phyloP scores from a whole-genome alignment of 2,888 invertebrate genomes.

The Parnassius orleans region DNA sequence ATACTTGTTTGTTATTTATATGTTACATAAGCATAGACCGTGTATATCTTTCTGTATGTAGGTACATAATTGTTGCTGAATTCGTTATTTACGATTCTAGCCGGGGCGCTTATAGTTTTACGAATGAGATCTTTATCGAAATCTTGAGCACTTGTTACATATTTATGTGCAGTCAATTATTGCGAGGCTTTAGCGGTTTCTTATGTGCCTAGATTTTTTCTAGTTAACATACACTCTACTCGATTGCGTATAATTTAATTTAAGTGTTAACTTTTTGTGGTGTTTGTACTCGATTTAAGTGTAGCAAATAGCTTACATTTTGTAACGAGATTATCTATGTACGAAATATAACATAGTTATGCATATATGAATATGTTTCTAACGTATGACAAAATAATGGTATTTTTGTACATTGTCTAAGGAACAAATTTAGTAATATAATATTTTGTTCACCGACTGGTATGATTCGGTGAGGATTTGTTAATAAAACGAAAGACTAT shows the following conservation, averaged over 20 bases:
- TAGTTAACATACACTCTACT: neutral
- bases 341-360: too few species aligned
- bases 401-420: too few species aligned
- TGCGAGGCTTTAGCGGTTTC: conserved; percentile 14
- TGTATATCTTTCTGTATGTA: neutral
- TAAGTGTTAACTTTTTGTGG: neutral
- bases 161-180: conserved; percentile 25
- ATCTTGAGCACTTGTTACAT: conserved; percentile 17
- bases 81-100: neutral
- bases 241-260: neutral
- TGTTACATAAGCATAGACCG: conserved; percentile 4
- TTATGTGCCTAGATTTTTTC: conserved; percentile 16
- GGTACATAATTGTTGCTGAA: neutral
- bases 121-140: conserved; percentile 24
- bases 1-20: too few species aligned
- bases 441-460: too few species aligned
- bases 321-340: too few species aligned
- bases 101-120: conserved; percentile 4
- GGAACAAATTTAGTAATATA: too few species aligned
- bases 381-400: too few species aligned
- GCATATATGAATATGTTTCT: too few species aligned
- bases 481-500: too few species aligned
- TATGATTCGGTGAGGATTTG: too few species aligned
- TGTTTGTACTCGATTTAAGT: neutral
- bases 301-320: neutral